A percentile compares a stretch with the other conserved stretches of the same genome.
Conservation (phyloP, 2,797 vertebrate species). For the Arnoldichthys spilopterus region DNA sequence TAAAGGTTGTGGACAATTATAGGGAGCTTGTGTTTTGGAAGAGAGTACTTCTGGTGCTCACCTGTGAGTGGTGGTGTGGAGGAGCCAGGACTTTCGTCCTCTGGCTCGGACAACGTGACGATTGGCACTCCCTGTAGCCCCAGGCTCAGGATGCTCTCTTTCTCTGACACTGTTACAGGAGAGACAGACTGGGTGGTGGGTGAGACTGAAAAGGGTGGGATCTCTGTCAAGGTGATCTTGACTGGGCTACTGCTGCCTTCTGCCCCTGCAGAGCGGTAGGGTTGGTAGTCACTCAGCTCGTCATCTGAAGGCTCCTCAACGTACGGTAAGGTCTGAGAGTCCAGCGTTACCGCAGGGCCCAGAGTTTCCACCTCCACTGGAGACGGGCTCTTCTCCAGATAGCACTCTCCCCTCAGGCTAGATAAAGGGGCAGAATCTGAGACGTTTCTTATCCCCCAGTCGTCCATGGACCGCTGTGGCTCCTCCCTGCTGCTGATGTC, state of each 20-base stretch:
- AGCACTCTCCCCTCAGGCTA: conserved; percentile 60
- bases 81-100: conserved; percentile 93
- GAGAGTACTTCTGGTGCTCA: conserved; percentile 51
- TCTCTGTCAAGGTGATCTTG: conserved; percentile 90
- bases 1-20: neutral
- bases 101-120: conserved; percentile 93
- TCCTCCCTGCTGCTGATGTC: conserved; percentile 91
- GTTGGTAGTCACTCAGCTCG: conserved; percentile 80
- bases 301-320: conserved; percentile 85
- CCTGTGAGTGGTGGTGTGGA: conserved; percentile 88
- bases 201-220: conserved; percentile 65
- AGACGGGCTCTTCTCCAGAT: conserved; percentile 75
- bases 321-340: conserved; percentile 82
- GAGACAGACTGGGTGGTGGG: conserved; percentile 57
- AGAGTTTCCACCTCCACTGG: conserved; percentile 76
- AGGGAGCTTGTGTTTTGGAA: neutral
- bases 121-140: conserved; percentile 90
- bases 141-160: conserved; percentile 84
- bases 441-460: conserved; percentile 44
- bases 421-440: conserved; percentile 52
- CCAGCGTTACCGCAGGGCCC: conserved; percentile 75
- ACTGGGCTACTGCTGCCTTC: conserved; percentile 80
- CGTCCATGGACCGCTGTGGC: conserved; percentile 46
- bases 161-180: conserved; percentile 72
- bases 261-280: conserved; percentile 73